Evolutionary conservation across 2,113 vertebrate species (phyloP), one percentile per base, ranked within the genome.

Genomic region (Boulengeromyrus knoepffleri): DNA sequence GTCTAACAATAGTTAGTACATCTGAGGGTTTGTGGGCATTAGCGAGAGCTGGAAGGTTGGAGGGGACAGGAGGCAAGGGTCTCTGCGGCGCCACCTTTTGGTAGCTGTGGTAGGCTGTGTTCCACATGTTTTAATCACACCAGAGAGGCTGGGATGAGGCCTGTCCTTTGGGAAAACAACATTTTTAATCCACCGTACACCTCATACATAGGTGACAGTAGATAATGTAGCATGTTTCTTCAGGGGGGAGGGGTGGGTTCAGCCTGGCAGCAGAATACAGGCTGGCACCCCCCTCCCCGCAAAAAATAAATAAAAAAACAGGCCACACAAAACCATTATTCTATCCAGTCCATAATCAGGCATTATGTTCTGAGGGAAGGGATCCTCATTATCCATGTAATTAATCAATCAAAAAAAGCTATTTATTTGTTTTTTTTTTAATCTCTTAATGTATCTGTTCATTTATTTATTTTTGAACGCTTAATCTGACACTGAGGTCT

Each of bases 401-500:
- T 87, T 50, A 53, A 50, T 87, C 85, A 87, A 36, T 87, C 47
- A 19, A 87, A 31, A 50, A 85, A 46, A 47, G 77, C 15, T 83
- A 83, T 83, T 21, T 85, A 47, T 85, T 47, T 52, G n/a, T n/a
- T 31, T 27, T n/a, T 27, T n/a, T 24, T 46, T 53, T 50, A 7
- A 52, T 87, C n/a, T 36, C 49, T 46, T 52, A 87, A 52, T 87
- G 85, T 87, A 87, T 53, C 85, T 50, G 24, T 62, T 62, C 45
- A 50, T 53, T 50, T 87, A 31, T 87, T 87, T 31, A 53, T 53
- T 87, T 56, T 36, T 52, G 85, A 53, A 21, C 2, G 27, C 50
- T 87, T 53, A 87, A 87, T 87, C 50, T 87, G 85, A 53, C 85
- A 87, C 50, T 31, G 50, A 15, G 85, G 49, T 53, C 50, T 87